phyloP scores from a whole-genome alignment of 2,888 invertebrate species.

The Pandemis heparana region DNA sequence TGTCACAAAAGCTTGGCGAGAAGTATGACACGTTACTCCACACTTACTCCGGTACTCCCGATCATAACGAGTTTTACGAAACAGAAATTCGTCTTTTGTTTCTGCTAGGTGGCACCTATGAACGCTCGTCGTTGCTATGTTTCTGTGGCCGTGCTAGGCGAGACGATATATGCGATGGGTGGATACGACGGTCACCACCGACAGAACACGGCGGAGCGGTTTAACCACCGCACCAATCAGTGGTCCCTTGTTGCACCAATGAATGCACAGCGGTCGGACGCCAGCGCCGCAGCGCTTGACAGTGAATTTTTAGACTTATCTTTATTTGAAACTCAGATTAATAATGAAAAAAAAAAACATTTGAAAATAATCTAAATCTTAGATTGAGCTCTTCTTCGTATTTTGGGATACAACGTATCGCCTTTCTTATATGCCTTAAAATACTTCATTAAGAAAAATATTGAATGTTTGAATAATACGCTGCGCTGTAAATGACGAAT shows the following conservation, averaged over 20 bases:
- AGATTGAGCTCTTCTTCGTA: not conserved
- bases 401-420: no score
- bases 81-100: not conserved
- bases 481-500: no score
- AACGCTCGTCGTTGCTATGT: conserved; percentile 95
- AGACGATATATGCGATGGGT: conserved; percentile 94
- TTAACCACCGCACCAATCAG: conserved; percentile 93
- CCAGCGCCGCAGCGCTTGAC: conserved; percentile 94
- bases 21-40: conserved; percentile 70
- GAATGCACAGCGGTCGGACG: conserved; percentile 96
- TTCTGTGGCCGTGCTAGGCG: conserved; percentile 91
- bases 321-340: no score
- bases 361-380: not conserved
- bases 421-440: no score
- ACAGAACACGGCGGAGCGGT: conserved; percentile 94
- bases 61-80: not conserved
- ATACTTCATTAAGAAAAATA: no score
- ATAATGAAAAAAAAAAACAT: no score
- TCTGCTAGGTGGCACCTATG: conserved; percentile 91
- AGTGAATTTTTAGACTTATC: conserved; percentile 73
- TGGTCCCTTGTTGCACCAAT: conserved; percentile 95
- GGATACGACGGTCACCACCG: conserved; percentile 95
- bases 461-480: no score
- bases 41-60: not conserved
- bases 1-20: conserved; percentile 93